These are phyloP conservation scores for Drosophila diplacantha DNA, from an alignment of 2,888 invertebrate genomes.

Conservation along the genomic window DNA sequence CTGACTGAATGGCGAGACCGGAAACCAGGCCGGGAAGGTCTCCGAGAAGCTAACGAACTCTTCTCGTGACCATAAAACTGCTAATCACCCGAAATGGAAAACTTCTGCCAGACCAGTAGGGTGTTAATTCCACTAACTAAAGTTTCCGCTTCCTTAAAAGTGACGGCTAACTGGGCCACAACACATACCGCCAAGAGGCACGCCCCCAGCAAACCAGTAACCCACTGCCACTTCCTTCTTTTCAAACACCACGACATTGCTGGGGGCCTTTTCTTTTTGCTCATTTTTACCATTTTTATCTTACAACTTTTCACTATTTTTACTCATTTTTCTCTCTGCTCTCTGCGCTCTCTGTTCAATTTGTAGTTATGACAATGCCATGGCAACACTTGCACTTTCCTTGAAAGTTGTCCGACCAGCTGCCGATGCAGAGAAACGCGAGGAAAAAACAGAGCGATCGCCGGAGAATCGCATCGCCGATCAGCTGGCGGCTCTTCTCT, in stretches of 20 bases:
- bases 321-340: background rate
- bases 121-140: constrained; percentile 40
- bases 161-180: constrained; percentile 42
- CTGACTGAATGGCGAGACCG: constrained; percentile 44
- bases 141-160: constrained; percentile 43
- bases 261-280: constrained; percentile 9
- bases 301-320: background rate
- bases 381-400: constrained; percentile 72
- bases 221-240: constrained; percentile 69
- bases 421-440: constrained; percentile 23
- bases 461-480: constrained; percentile 12
- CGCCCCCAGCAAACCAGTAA: constrained; percentile 50
- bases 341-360: constrained; percentile 10
- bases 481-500: constrained; percentile 27
- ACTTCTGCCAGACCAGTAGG: constrained; percentile 2
- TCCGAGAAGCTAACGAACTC: constrained; percentile 31
- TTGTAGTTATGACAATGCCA: constrained; percentile 58
- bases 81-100: constrained; percentile 22
- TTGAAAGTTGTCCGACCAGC: constrained; percentile 64
- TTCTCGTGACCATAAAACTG: constrained; percentile 22
- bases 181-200: constrained; percentile 21
- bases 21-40: constrained; percentile 51
- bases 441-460: constrained; percentile 7
- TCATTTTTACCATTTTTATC: constrained; percentile 1
- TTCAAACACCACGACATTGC: constrained; percentile 51